Conservation (phyloP, 2,888 invertebrate species). For the Cosmia pyralina region DNA sequence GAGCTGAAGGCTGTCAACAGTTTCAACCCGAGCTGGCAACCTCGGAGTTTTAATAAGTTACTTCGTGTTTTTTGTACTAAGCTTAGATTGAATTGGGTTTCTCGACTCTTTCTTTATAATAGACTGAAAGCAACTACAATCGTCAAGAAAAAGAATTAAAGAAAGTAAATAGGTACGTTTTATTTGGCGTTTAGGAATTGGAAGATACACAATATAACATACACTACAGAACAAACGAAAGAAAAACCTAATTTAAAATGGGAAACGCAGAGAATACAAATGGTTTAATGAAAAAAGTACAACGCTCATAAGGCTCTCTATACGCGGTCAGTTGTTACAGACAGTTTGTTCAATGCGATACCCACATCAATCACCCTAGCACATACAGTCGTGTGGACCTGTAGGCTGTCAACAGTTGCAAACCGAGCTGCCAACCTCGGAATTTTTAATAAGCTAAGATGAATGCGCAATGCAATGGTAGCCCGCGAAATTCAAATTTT, state of each 20-base stretch:
- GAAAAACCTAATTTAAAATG: neutral
- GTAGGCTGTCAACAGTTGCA: conserved; percentile 41
- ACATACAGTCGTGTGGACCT: conserved; percentile 28
- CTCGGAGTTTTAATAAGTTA: conserved; percentile 13
- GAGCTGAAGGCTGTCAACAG: conserved; percentile 46
- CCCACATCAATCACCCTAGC: conserved; percentile 45
- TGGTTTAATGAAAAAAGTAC: neutral
- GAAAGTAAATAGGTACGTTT: no score
- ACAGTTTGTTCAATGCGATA: conserved; percentile 39
- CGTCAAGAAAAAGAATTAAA: no score
- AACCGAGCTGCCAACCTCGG: neutral
- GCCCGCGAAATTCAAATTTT: no score
- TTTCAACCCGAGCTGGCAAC: conserved; percentile 1
- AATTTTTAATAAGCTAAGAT: no score
- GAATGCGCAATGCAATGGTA: no score
- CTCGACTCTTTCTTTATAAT: neutral
- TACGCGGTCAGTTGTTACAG: conserved; percentile 13
- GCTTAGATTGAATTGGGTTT: neutral
- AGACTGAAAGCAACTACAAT: no score
- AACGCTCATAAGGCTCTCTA: conserved; percentile 3
- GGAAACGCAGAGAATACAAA: neutral
- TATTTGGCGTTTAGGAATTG: no score
- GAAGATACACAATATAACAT: no score
- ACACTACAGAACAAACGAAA: neutral
- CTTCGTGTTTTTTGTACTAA: neutral